Evolutionary conservation across 2,113 vertebrate genomes (phyloP).

Genomic region (Nycticorax nycticorax): DNA sequence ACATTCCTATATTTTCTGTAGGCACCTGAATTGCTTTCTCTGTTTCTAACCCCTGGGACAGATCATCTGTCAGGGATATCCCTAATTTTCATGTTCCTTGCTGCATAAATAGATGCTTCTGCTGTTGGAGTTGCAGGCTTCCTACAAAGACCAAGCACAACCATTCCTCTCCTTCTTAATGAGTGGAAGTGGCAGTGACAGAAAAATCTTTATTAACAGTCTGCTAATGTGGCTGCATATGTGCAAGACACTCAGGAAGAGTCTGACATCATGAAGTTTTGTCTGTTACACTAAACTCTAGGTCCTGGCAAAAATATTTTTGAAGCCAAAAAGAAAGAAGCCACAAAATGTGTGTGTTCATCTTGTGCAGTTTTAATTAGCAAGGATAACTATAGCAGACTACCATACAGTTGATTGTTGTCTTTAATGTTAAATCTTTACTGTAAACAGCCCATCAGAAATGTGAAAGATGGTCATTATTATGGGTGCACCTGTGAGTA

Average conservation of each 20-base stretch:
- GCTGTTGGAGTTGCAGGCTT: background rate
- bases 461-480: background rate
- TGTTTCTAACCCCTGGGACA: background rate
- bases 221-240: background rate
- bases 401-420: background rate
- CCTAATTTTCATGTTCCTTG: background rate
- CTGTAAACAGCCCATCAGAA: background rate
- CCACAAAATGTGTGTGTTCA: background rate
- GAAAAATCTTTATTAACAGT: background rate
- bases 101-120: background rate
- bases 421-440: background rate
- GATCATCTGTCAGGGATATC: background rate
- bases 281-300: background rate
- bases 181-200: background rate
- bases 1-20: background rate
- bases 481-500: background rate
- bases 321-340: background rate
- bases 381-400: background rate
- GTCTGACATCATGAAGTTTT: background rate
- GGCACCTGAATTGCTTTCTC: background rate
- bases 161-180: background rate
- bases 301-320: background rate
- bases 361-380: background rate
- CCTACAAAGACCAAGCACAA: background rate
- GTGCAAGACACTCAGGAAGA: background rate